These are phyloP conservation scores for Linnaemya tessellans DNA, from an alignment of 2,888 invertebrate genomes.

Conservation along the genomic window DNA sequence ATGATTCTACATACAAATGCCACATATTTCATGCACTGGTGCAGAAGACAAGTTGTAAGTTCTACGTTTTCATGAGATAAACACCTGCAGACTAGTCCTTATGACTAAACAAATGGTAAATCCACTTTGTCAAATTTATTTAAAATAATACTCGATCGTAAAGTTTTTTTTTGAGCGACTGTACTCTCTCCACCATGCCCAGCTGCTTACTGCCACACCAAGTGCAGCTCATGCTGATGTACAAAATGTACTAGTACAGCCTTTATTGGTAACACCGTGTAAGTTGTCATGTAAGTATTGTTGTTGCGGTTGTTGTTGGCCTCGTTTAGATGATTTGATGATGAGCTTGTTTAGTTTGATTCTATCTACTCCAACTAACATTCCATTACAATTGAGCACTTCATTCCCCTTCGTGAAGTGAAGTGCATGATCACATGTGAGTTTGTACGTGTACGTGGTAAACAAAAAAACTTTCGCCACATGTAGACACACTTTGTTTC, in stretches of 20 bases:
- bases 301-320: slow-evolving; percentile 31
- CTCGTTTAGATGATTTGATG: slow-evolving; percentile 64
- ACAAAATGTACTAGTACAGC: slow-evolving; percentile 15
- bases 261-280: slow-evolving; percentile 53
- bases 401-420: slow-evolving; percentile 34
- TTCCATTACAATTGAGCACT: slow-evolving; percentile 61
- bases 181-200: no score
- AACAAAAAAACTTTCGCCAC: neutral
- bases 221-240: neutral
- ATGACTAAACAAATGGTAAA: no score
- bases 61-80: no score
- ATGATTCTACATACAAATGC: no score
- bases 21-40: no score
- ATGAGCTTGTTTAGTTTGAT: slow-evolving; percentile 63
- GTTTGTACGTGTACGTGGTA: neutral
- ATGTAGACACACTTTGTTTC: neutral
- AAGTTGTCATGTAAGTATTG: slow-evolving; percentile 56
- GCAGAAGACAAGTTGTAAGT: no score
- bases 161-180: no score
- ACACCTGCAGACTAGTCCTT: no score
- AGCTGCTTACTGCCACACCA: neutral
- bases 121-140: no score
- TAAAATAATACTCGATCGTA: no score
- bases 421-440: neutral
- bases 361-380: slow-evolving; percentile 45